phyloP scores from a whole-genome alignment of 2,113 vertebrate genomes.

The Muscicapa adusta region DNA sequence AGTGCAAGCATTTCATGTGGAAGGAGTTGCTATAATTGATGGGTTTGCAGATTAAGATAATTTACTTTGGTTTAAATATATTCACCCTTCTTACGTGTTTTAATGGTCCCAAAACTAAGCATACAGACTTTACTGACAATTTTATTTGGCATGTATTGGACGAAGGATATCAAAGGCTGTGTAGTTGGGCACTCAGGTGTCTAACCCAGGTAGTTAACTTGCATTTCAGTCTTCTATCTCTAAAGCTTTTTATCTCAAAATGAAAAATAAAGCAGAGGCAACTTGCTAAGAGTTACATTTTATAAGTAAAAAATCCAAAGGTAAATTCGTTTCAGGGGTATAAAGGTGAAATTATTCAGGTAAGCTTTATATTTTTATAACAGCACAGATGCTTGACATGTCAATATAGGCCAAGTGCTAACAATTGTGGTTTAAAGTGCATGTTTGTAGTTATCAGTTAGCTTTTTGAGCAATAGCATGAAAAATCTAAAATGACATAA shows the following conservation, averaged over 20 bases:
- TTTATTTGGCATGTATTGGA: background rate
- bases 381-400: background rate
- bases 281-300: background rate
- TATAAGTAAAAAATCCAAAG: background rate
- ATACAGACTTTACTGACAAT: background rate
- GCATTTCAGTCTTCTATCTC: background rate
- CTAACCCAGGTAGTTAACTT: background rate
- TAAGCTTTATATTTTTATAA: background rate
- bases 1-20: background rate
- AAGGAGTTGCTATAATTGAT: background rate
- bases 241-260: background rate
- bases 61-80: background rate
- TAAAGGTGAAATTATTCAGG: background rate
- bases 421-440: background rate
- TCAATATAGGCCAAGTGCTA: background rate
- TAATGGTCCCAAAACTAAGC: background rate
- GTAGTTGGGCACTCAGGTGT: background rate
- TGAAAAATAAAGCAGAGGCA: background rate
- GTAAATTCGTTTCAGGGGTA: background rate
- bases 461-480: background rate
- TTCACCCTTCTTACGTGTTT: background rate
- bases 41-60: background rate
- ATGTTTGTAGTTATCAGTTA: background rate
- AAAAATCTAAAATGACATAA: background rate
- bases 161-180: background rate